Base-by-base conservation (phyloP, 2,797 vertebrate genomes). In the Mergus octosetaceus region DNA sequence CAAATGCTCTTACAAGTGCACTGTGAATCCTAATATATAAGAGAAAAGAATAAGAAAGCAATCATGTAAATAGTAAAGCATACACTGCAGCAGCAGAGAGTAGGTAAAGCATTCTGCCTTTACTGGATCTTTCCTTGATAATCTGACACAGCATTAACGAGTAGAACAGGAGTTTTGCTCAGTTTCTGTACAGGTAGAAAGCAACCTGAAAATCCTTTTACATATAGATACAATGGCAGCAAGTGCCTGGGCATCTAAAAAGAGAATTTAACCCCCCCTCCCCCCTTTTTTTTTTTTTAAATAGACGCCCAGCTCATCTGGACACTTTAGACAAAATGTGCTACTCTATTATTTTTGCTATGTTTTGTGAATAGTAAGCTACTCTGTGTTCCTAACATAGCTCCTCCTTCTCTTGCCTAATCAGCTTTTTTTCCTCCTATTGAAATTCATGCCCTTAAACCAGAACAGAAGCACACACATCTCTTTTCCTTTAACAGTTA, bases 41-140 rank as follows among this genome's bases (percentile, higher is more conserved):
- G 54, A 80, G 27, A 64, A 75, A 34, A 38, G 15, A 89, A 36
- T 64, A 65, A 39, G 78, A 83, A 85, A 87, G 61, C 49, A 89
- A 30, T 38, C 47, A 60, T 17, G 62, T 10, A 36, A 60, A 25
- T 16, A 77, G 13, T 10, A 81, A 68, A 54, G n/a, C 53, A 64
- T 6, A 19, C 47, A 34, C 0, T 53, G 53, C 53, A 91, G 68
- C 38, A 64, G 62, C 24, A 38, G 38, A 43, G 39, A 54, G 20
- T 1, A 21, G 69, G 39, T 54, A 76, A 76, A 51, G 65, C 51
- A 38, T 5, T 5, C 6, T 47, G 71, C 21, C 47, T 53, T 77
- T 70, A 49, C 30, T 39, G 22, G 12, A 60, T 51, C 43, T 68
- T 65, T 74, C 27, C 49, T 71, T 66, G 30, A n/a, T 25, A 27